Evolutionary conservation across 2,888 invertebrate species (phyloP).

Genomic region (Coleophora deauratella): DNA sequence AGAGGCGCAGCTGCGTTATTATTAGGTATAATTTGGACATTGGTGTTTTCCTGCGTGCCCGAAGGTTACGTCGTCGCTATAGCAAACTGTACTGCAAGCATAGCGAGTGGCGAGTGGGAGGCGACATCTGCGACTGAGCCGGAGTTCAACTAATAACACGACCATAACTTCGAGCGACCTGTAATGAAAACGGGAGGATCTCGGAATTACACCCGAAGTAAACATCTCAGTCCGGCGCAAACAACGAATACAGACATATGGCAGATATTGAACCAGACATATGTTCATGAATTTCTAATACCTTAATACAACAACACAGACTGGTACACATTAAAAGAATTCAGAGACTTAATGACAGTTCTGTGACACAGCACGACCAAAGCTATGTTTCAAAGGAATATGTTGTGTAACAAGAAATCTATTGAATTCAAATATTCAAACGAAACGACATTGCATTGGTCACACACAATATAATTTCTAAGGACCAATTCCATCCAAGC

Average conservation of each 20-base stretch:
- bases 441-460: slow-evolving; percentile 25
- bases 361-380: too few species aligned
- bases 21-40: slow-evolving; percentile 33
- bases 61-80: slow-evolving; percentile 34
- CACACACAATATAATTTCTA: slow-evolving; percentile 32
- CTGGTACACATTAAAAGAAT: too few species aligned
- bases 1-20: slow-evolving; percentile 38
- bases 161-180: slow-evolving; percentile 38
- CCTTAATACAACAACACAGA: too few species aligned
- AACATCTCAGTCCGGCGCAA: slow-evolving; percentile 16
- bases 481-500: slow-evolving; percentile 33
- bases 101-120: too few species aligned
- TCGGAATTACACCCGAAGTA: slow-evolving; percentile 16
- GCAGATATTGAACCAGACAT: neutral
- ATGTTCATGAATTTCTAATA: too few species aligned
- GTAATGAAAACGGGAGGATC: slow-evolving; percentile 34
- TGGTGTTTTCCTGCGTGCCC: slow-evolving; percentile 38
- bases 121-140: slow-evolving; percentile 49
- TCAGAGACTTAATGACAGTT: too few species aligned
- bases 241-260: slow-evolving; percentile 3
- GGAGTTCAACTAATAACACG: slow-evolving; percentile 48
- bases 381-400: neutral
- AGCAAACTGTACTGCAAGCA: slow-evolving; percentile 39
- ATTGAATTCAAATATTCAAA: slow-evolving; percentile 13
- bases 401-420: slow-evolving; percentile 5